Conservation (phyloP, 2,113 vertebrate genomes). For the Deroptyus accipitrinus region DNA sequence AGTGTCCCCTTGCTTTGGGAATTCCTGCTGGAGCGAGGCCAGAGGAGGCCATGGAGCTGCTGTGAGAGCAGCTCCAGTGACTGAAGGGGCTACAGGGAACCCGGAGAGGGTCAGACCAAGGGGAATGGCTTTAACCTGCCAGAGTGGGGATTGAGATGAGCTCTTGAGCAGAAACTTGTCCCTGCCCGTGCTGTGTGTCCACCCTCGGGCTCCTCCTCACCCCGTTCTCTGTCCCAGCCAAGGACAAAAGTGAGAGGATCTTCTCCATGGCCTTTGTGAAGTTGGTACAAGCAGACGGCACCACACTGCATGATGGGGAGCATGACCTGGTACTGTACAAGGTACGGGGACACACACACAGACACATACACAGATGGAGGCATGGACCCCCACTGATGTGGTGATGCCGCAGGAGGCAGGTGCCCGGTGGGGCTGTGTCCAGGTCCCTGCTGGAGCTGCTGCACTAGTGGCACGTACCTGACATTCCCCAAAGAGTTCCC, state of each 20-base stretch:
- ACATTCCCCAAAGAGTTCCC: background rate
- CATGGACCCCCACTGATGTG: rapidly evolving
- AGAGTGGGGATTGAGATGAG: background rate
- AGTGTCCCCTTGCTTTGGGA: slow-evolving; percentile 50
- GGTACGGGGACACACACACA: background rate
- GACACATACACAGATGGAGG: no score
- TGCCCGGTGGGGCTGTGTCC: background rate
- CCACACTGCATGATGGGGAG: slow-evolving; percentile 52
- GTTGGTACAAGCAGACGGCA: slow-evolving; percentile 53
- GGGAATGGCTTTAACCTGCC: background rate
- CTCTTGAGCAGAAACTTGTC: background rate
- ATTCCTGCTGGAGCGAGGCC: background rate
- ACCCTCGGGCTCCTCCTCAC: background rate
- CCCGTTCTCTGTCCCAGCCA: background rate
- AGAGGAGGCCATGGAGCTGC: background rate
- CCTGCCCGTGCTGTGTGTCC: rapidly evolving
- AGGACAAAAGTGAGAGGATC: slow-evolving; percentile 52
- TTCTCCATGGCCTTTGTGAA: slow-evolving; percentile 69
- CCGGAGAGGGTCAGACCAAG: background rate
- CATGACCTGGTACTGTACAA: slow-evolving; percentile 66
- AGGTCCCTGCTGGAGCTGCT: rapidly evolving
- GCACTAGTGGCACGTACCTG: rapidly evolving
- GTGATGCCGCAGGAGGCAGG: no score
- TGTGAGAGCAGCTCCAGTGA: background rate
- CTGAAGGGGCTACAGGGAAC: background rate